Evolutionary conservation across 2,888 invertebrate genomes (phyloP).

Genomic region (Neoaliturus tenellus): DNA sequence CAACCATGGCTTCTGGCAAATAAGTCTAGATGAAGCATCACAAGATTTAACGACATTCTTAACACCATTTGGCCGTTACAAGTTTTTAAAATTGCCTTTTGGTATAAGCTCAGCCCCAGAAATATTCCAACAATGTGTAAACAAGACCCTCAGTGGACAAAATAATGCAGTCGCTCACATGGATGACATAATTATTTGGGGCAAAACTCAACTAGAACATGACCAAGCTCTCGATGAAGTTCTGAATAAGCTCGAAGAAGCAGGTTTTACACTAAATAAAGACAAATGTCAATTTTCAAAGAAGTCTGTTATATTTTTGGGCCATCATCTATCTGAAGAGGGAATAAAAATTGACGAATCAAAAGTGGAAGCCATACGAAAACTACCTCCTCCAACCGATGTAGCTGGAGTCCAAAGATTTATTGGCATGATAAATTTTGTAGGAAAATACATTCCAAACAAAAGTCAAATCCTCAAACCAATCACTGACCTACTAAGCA

Average conservation of each 20-base stretch:
- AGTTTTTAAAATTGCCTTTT: slow-evolving; percentile 65
- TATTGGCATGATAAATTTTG: neutral
- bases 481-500: neutral
- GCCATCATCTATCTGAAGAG: neutral
- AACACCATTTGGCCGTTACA: slow-evolving; percentile 65
- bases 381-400: neutral
- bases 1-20: slow-evolving; percentile 65
- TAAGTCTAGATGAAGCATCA: slow-evolving; percentile 47
- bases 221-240: slow-evolving; percentile 24
- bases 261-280: neutral
- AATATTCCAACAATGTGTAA: slow-evolving; percentile 55
- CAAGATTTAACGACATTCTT: slow-evolving; percentile 63
- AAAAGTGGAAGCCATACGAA: too few species aligned
- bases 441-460: neutral
- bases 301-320: neutral
- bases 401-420: neutral
- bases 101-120: slow-evolving; percentile 60
- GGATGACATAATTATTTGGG: slow-evolving; percentile 59
- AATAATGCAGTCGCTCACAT: too few species aligned
- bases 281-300: neutral
- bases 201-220: slow-evolving; percentile 47
- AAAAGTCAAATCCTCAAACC: neutral
- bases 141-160: too few species aligned
- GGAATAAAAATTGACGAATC: neutral
- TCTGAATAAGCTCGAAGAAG: slow-evolving; percentile 14